Evolutionary conservation across 2,888 invertebrate genomes (phyloP).

Genomic region (Glyphotaelius pellucidus): DNA sequence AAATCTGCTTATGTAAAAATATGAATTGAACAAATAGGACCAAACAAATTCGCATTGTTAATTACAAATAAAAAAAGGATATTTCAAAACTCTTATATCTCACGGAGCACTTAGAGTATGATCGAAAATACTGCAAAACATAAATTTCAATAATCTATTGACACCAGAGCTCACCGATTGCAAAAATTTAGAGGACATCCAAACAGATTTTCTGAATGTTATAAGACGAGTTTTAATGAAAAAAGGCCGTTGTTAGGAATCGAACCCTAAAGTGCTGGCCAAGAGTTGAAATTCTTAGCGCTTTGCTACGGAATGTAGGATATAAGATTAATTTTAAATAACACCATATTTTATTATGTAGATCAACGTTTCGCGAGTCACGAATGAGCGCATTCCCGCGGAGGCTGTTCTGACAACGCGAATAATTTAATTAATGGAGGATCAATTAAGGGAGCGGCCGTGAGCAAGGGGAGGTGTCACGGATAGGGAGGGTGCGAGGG

Average conservation of each 20-base stretch:
- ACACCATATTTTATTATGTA: neutral
- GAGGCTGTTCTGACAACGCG: constrained; percentile 56
- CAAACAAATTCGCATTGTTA: no score
- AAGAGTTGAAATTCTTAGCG: neutral
- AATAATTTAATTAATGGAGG: constrained; percentile 63
- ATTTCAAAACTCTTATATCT: no score
- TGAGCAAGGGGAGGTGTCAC: constrained; percentile 12
- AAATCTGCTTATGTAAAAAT: neutral
- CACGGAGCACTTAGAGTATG: no score
- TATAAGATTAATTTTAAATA: neutral
- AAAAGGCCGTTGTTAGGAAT: neutral
- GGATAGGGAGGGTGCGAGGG: constrained; percentile 30
- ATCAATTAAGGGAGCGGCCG: constrained; percentile 58
- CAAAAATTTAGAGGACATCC: no score
- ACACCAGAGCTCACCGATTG: no score
- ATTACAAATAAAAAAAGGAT: no score
- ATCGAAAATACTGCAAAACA: no score
- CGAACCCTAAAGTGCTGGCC: neutral
- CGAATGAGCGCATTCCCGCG: constrained; percentile 45
- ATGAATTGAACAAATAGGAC: no score
- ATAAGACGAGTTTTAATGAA: neutral
- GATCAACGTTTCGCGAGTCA: constrained; percentile 41
- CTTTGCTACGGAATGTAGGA: neutral
- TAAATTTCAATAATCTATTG: no score
- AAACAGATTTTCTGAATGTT: neutral